phyloP scores from a whole-genome alignment of 2,797 vertebrate species.

The Sciaenops ocellatus region DNA sequence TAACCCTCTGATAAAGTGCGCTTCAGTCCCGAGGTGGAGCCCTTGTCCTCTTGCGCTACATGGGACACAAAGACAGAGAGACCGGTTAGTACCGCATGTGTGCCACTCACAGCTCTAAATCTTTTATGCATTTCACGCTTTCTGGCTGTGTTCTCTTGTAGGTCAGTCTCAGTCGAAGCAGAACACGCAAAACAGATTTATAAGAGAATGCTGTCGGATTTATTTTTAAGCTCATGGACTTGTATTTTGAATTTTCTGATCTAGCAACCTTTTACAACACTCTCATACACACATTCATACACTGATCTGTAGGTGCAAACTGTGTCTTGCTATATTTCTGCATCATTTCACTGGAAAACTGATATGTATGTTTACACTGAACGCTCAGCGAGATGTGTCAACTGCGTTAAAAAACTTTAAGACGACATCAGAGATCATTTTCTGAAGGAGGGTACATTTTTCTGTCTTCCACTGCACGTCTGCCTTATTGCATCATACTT shows the following conservation, averaged over 20 bases:
- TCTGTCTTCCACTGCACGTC: background rate
- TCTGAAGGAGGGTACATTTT: background rate
- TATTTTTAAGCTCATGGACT: no score
- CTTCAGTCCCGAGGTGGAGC: slow-evolving; percentile 77
- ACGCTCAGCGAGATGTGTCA: no score
- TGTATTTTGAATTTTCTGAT: no score
- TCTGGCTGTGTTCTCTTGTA: background rate
- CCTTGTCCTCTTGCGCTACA: slow-evolving; percentile 63
- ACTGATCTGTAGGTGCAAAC: background rate
- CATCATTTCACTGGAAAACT: background rate
- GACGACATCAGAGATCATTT: background rate
- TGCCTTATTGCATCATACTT: background rate
- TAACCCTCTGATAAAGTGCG: slow-evolving; percentile 82
- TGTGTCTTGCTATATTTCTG: background rate
- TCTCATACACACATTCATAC: no score
- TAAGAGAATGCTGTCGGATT: background rate
- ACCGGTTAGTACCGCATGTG: background rate
- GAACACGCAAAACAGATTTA: background rate
- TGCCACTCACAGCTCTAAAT: background rate
- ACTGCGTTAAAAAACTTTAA: background rate
- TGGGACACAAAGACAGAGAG: slow-evolving; percentile 20
- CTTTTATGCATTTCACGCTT: background rate
- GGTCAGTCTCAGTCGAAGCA: background rate
- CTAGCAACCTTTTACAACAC: no score
- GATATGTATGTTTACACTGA: no score